Conservation (phyloP, 2,797 vertebrate genomes). For the Pelobates cultripes region DNA sequence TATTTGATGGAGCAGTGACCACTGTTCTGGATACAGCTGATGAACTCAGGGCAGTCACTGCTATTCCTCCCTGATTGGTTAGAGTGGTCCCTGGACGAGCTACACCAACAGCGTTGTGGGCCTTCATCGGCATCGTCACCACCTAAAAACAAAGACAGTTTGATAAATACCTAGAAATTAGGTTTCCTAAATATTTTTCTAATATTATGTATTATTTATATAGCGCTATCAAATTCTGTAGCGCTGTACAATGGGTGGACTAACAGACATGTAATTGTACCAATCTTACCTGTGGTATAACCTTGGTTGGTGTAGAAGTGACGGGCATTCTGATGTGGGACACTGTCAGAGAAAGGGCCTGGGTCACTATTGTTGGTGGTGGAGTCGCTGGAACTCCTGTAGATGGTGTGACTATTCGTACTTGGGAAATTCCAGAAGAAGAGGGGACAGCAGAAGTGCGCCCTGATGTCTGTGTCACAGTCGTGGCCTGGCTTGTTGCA, state of each 20-base stretch:
- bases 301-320: conserved; percentile 82
- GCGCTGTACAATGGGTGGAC: too few species aligned
- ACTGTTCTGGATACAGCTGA: conserved; percentile 80
- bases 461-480: conserved; percentile 74
- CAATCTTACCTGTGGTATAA: conserved; percentile 84
- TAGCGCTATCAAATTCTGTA: too few species aligned
- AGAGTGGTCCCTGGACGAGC: conserved; percentile 69
- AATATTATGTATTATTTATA: too few species aligned
- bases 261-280: too few species aligned
- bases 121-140: conserved; percentile 88
- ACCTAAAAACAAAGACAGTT: conserved; percentile 68
- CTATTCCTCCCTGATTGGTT: conserved; percentile 72
- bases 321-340: conserved; percentile 90
- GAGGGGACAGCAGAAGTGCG: conserved; percentile 81
- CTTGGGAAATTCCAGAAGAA: conserved; percentile 84
- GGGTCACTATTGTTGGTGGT: conserved; percentile 74
- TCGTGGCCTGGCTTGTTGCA: conserved; percentile 72
- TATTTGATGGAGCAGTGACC: conserved; percentile 77
- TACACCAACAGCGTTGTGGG: conserved; percentile 73
- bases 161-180: neutral
- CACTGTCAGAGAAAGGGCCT: conserved; percentile 72
- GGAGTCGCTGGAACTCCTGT: conserved; percentile 77
- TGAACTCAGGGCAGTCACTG: conserved; percentile 76
- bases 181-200: too few species aligned
- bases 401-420: conserved; percentile 88